Percentiles rank a stretch among this genome's conserved stretches.
These are phyloP conservation scores for Coelinius sp. DNA, from an alignment of 2,888 invertebrate species.

Conservation along the genomic window DNA sequence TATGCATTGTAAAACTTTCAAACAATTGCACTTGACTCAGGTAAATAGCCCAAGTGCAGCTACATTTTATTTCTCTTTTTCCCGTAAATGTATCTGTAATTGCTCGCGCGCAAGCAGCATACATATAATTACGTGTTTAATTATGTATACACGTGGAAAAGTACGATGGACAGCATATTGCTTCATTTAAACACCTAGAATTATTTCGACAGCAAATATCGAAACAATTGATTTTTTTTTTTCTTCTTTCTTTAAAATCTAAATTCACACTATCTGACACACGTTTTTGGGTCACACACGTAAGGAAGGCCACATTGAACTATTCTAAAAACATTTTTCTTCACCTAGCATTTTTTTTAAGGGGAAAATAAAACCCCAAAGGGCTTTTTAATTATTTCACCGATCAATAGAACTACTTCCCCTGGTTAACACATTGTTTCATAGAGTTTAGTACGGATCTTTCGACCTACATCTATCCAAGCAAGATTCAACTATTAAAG, in stretches of 20 bases:
- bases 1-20: conserved; percentile 52
- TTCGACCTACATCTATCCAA: neutral
- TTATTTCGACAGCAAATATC: conserved; percentile 22
- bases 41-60: neutral
- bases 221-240: conserved; percentile 30
- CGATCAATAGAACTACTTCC: neutral
- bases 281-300: conserved; percentile 60
- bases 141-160: conserved; percentile 7
- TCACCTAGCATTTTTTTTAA: conserved; percentile 16
- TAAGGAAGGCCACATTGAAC: conserved; percentile 71
- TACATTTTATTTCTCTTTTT: neutral
- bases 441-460: neutral
- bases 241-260: conserved; percentile 28
- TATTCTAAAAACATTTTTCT: conserved; percentile 59
- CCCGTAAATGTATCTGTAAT: conserved; percentile 13
- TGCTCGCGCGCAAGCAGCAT: conserved; percentile 23
- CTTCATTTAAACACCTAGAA: conserved; percentile 10
- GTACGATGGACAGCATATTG: conserved; percentile 20
- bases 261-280: conserved; percentile 49
- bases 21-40: conserved; percentile 29
- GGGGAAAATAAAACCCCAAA: neutral
- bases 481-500: conserved; percentile 1
- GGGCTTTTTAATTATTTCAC: conserved; percentile 2
- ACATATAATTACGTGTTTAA: conserved; percentile 2
- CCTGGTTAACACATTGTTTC: conserved; percentile 6